These are phyloP conservation scores for Parapristionchus giblindavisi DNA, from an alignment of 2,888 invertebrate genomes.

Conservation along the genomic window DNA sequence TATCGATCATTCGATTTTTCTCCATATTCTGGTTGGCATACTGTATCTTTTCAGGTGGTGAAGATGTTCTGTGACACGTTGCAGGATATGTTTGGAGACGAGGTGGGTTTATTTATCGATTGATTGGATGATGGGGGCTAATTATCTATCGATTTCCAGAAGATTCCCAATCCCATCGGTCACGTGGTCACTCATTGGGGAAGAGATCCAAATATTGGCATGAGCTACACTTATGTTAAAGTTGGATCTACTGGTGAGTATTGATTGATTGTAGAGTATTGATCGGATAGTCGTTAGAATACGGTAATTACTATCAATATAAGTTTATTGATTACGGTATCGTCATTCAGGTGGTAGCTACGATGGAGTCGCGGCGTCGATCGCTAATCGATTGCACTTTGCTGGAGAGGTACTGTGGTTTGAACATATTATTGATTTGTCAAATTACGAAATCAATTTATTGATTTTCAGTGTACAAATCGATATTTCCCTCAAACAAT, in stretches of 20 bases:
- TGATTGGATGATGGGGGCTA: neutral
- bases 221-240: slow-evolving; percentile 73
- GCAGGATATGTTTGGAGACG: slow-evolving; percentile 70
- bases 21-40: too few relatives aligned
- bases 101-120: slow-evolving; percentile 61
- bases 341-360: slow-evolving; percentile 64
- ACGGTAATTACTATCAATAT: too few relatives aligned
- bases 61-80: slow-evolving; percentile 70
- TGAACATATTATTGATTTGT: neutral
- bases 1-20: too few relatives aligned
- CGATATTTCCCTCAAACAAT: slow-evolving; percentile 72
- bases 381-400: slow-evolving; percentile 72
- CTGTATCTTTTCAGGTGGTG: slow-evolving; percentile 66
- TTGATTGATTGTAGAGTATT: neutral
- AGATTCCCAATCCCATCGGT: slow-evolving; percentile 40
- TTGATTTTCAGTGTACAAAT: slow-evolving; percentile 71
- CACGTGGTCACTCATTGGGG: slow-evolving; percentile 72
- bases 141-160: neutral
- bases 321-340: neutral
- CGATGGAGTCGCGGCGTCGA: slow-evolving; percentile 70
- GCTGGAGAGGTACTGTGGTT: slow-evolving; percentile 72
- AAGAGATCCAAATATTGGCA: slow-evolving; percentile 69
- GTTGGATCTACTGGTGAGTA: slow-evolving; percentile 68
- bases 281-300: neutral
- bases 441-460: neutral